These are phyloP conservation scores for human DNA, from an alignment of 2,113 vertebrate species.

Conservation along the genomic window DNA sequence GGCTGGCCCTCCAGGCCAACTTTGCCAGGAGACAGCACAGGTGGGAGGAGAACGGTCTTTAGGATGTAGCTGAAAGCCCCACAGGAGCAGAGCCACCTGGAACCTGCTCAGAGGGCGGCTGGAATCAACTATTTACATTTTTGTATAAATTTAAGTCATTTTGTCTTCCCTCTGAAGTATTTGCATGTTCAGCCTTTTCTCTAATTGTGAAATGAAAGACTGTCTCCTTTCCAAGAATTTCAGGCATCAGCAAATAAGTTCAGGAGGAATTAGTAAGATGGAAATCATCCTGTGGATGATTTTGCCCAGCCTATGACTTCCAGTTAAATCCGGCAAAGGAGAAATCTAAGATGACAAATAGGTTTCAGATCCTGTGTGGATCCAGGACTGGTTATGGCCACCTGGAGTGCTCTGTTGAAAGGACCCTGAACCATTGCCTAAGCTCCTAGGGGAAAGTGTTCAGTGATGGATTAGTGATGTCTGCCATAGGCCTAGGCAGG, in stretches of 20 bases:
- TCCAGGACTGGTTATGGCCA: not conserved
- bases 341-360: not conserved
- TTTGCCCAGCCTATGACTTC: conserved; percentile 16
- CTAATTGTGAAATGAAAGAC: conserved; percentile 52
- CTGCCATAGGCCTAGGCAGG: not conserved
- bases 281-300: not conserved
- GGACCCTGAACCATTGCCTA: not conserved
- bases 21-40: not conserved
- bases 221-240: conserved; percentile 45
- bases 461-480: not conserved
- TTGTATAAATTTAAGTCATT: conserved; percentile 31
- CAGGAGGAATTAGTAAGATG: conserved; percentile 36
- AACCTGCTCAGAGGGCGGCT: not conserved
- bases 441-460: not conserved
- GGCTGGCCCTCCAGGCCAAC: not conserved
- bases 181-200: conserved; percentile 54
- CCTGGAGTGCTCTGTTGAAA: not conserved
- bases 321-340: conserved; percentile 23
- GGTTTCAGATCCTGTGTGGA: not conserved
- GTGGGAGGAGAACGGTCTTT: not conserved
- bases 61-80: not conserved
- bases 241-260: conserved; percentile 40
- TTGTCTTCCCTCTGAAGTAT: conserved; percentile 27
- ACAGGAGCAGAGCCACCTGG: not conserved
- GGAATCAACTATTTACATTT: not conserved